Conservation (phyloP, 2,888 invertebrate species). For the Thumatha senex region DNA sequence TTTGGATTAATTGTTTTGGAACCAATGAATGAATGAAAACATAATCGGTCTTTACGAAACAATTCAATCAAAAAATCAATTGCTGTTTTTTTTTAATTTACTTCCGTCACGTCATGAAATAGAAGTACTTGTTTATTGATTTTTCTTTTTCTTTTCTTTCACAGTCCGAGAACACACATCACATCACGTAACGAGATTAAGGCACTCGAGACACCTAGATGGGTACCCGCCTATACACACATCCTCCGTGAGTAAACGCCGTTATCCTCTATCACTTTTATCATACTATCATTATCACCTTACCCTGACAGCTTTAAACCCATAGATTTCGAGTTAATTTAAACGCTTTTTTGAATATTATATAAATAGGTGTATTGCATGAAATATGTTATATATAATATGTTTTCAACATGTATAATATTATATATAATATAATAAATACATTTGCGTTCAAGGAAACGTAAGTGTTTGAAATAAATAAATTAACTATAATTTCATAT, state of each 20-base stretch:
- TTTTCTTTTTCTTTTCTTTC: conserved; percentile 37
- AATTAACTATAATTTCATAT: conserved; percentile 17
- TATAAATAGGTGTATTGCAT: conserved; percentile 54
- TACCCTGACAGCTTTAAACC: conserved; percentile 66
- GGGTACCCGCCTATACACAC: conserved; percentile 62
- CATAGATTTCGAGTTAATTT: conserved; percentile 67
- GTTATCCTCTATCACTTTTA: conserved; percentile 16
- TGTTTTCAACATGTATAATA: conserved; percentile 1
- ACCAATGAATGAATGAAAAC: too few relatives aligned
- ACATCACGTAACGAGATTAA: conserved; percentile 74
- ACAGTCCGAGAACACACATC: conserved; percentile 68
- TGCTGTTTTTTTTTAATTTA: too few relatives aligned
- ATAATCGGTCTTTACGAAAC: too few relatives aligned
- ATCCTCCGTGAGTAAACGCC: conserved; percentile 64
- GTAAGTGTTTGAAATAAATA: conserved; percentile 26
- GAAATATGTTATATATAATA: conserved; percentile 17
- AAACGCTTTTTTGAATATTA: conserved; percentile 59
- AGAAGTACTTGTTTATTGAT: not conserved
- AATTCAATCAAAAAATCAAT: too few relatives aligned
- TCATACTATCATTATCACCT: conserved; percentile 37
- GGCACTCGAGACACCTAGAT: conserved; percentile 71
- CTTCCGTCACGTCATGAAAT: too few relatives aligned
- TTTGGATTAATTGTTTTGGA: too few relatives aligned
- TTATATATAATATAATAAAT: conserved; percentile 1
- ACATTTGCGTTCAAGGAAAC: conserved; percentile 29